Conservation (phyloP, 92 coral and sea anemone genomes). For the Phenganax subtilis region DNA sequence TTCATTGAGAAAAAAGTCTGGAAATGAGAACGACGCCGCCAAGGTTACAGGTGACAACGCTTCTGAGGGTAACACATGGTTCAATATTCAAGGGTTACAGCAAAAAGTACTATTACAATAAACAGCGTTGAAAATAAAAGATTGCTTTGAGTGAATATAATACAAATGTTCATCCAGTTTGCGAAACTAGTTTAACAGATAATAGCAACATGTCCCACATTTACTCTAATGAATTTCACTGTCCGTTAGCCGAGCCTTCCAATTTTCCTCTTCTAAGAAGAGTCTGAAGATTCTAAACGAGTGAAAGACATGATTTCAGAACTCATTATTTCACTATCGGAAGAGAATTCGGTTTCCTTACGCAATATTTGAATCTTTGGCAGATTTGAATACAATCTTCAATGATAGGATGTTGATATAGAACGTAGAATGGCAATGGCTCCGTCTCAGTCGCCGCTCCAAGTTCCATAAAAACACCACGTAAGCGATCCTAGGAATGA, state of each 20-base stretch:
- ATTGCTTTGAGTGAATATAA: too few species aligned
- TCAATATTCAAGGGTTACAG: too few species aligned
- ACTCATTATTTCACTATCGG: background rate
- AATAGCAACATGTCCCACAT: background rate
- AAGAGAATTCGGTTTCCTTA: slow-evolving; percentile 38
- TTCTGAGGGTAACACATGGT: too few species aligned
- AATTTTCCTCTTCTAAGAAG: slow-evolving; percentile 3
- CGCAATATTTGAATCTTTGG: slow-evolving; percentile 71
- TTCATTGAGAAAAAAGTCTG: too few species aligned
- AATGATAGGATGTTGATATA: slow-evolving; percentile 91
- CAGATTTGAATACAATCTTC: slow-evolving; percentile 93
- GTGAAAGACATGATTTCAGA: background rate
- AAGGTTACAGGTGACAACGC: too few species aligned
- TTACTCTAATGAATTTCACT: background rate
- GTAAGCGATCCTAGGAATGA: slow-evolving; percentile 66
- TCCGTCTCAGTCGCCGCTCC: slow-evolving; percentile 86
- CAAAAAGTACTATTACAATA: too few species aligned
- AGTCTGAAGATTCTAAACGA: slow-evolving; percentile 9
- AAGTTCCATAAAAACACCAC: slow-evolving; percentile 75
- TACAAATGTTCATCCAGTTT: background rate
- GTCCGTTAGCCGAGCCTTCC: background rate
- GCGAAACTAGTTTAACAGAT: background rate
- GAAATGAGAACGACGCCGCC: too few species aligned
- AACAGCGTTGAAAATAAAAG: too few species aligned
- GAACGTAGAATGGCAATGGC: slow-evolving; percentile 75